These are phyloP conservation scores for Phalacrocorax pelagicus DNA, from an alignment of 2,113 vertebrate genomes.

Conservation along the genomic window DNA sequence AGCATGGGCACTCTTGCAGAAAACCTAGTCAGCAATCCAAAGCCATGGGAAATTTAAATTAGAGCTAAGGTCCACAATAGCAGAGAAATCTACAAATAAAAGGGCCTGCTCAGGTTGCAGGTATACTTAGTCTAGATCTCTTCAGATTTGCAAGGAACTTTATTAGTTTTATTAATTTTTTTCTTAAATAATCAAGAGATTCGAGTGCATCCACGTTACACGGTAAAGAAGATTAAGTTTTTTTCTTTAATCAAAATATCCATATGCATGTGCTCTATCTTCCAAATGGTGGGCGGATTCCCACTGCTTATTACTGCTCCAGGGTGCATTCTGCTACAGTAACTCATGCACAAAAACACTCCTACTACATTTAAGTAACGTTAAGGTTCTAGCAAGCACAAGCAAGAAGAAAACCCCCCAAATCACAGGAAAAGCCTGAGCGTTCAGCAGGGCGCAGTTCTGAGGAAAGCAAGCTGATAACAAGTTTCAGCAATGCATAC, in stretches of 20 bases:
- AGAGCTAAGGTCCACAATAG: slow-evolving; percentile 73
- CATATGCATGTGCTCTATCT: slow-evolving; percentile 61
- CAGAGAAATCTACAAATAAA: slow-evolving; percentile 65
- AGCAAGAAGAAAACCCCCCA: neutral
- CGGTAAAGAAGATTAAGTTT: slow-evolving; percentile 71
- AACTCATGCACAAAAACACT: slow-evolving; percentile 30
- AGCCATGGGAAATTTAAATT: slow-evolving; percentile 90
- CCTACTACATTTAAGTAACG: neutral
- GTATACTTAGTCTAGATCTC: slow-evolving; percentile 80
- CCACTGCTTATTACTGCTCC: slow-evolving; percentile 24
- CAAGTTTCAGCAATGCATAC: neutral
- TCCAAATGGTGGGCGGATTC: slow-evolving; percentile 37
- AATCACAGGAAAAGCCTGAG: neutral
- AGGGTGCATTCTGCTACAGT: slow-evolving; percentile 17
- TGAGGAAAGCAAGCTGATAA: neutral
- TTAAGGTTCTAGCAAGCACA: neutral
- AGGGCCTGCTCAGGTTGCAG: slow-evolving; percentile 80
- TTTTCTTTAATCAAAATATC: slow-evolving; percentile 72
- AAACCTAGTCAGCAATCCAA: slow-evolving; percentile 89
- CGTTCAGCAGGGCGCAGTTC: neutral
- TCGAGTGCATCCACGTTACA: slow-evolving; percentile 74
- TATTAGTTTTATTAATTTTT: slow-evolving; percentile 87
- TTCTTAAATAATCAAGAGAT: slow-evolving; percentile 81
- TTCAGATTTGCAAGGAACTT: slow-evolving; percentile 81
- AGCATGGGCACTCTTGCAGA: slow-evolving; percentile 96